These are phyloP conservation scores for Philantomba maxwellii DNA, from an alignment of 2,113 vertebrate genomes.

Conservation along the genomic window DNA sequence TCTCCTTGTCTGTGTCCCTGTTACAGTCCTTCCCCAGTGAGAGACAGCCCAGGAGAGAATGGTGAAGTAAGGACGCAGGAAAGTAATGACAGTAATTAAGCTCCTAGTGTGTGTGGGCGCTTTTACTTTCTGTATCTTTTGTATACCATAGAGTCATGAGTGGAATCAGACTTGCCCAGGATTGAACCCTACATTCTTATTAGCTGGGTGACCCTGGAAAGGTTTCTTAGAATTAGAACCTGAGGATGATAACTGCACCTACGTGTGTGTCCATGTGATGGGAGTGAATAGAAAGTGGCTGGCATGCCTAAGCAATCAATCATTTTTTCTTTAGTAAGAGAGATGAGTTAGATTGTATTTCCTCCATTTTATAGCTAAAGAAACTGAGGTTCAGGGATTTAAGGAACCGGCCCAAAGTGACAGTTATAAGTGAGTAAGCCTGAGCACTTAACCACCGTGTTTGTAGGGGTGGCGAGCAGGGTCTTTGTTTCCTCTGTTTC, in stretches of 20 bases:
- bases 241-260: neutral
- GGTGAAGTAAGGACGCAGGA: neutral
- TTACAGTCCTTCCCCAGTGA: neutral
- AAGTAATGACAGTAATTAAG: neutral
- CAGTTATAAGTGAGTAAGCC: neutral
- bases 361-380: neutral
- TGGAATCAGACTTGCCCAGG: neutral
- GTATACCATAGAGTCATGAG: neutral
- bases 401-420: neutral
- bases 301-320: fast-evolving
- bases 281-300: neutral
- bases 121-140: neutral
- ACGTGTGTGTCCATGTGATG: neutral
- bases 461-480: neutral
- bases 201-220: neutral
- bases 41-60: neutral
- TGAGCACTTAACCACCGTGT: neutral
- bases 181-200: neutral
- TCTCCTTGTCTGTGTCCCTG: neutral
- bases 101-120: fast-evolving
- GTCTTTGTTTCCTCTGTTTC: neutral
- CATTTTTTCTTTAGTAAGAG: neutral
- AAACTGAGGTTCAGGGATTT: neutral
- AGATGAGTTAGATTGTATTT: neutral
- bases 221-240: neutral